phyloP scores from a whole-genome alignment of 2,888 invertebrate genomes.

The Mesochorus sp. region DNA sequence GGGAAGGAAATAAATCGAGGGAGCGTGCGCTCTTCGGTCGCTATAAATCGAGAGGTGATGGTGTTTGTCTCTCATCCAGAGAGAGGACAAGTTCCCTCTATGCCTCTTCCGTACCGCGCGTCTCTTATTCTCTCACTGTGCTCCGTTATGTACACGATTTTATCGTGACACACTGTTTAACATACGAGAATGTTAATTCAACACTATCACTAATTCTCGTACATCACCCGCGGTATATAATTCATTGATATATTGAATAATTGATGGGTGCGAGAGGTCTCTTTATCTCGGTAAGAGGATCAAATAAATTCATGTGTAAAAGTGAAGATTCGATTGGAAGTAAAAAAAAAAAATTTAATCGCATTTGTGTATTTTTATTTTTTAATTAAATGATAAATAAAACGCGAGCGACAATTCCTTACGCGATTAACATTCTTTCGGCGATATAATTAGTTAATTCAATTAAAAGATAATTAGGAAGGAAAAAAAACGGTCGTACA shows the following conservation, averaged over 20 bases:
- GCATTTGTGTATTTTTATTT: no score
- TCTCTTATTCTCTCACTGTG: constrained; percentile 25
- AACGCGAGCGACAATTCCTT: no score
- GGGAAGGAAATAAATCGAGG: constrained; percentile 62
- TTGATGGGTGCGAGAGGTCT: neutral
- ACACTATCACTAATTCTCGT: constrained; percentile 12
- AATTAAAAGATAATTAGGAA: no score
- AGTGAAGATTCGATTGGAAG: neutral
- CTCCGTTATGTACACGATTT: constrained; percentile 35
- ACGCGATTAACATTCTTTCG: no score
- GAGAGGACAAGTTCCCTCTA: constrained; percentile 31
- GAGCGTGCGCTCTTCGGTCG: constrained; percentile 41
- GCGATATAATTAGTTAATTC: no score
- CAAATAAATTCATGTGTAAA: constrained; percentile 12
- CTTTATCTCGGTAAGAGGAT: no score
- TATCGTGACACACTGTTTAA: constrained; percentile 63
- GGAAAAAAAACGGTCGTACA: no score
- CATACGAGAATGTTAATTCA: constrained; percentile 63
- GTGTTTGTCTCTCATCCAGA: constrained; percentile 32
- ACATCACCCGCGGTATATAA: neutral
- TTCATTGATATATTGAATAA: neutral
- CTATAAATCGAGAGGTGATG: constrained; percentile 59
- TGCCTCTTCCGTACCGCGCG: constrained; percentile 21
- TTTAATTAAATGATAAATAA: no score
- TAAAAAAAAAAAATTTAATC: neutral